phyloP scores from a whole-genome alignment of 1,140 invertebrate genomes.

The Drosophila leontia region DNA sequence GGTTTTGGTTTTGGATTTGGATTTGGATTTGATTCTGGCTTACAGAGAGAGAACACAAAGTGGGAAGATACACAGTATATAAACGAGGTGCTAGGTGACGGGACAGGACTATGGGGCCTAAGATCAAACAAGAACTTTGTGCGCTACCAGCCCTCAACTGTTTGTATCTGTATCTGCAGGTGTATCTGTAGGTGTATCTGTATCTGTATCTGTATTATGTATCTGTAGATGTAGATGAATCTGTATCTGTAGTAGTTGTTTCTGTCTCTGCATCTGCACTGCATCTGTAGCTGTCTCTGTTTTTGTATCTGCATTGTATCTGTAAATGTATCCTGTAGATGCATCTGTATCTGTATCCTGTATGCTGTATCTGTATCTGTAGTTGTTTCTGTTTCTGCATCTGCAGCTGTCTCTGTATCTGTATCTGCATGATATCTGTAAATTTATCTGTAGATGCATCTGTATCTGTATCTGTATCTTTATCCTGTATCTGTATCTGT shows the following conservation, averaged over 20 bases:
- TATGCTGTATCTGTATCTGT: too few species aligned
- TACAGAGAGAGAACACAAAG: constrained; percentile 6
- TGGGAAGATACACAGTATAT: constrained; percentile 10
- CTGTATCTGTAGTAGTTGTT: too few species aligned
- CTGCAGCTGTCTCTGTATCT: too few species aligned
- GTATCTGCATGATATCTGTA: too few species aligned
- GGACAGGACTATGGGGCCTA: constrained; percentile 18
- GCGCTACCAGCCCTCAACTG: constrained; percentile 17
- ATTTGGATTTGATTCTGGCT: constrained; percentile 6
- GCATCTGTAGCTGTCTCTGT: too few species aligned
- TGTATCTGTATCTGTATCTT: too few species aligned
- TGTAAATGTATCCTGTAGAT: too few species aligned
- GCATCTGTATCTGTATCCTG: too few species aligned
- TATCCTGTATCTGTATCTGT: not conserved
- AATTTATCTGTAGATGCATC: too few species aligned
- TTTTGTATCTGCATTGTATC: not conserved
- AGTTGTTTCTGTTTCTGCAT: too few species aligned
- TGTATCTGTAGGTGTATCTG: not conserved
- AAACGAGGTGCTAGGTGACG: constrained; percentile 13
- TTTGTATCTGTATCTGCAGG: not conserved
- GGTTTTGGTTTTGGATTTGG: not conserved
- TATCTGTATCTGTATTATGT: not conserved
- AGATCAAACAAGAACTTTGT: constrained; percentile 32
- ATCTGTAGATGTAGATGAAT: too few species aligned
- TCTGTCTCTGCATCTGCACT: too few species aligned